These are phyloP conservation scores for Chironomus striatipennis DNA, from an alignment of 1,140 invertebrate species.

Conservation along the genomic window DNA sequence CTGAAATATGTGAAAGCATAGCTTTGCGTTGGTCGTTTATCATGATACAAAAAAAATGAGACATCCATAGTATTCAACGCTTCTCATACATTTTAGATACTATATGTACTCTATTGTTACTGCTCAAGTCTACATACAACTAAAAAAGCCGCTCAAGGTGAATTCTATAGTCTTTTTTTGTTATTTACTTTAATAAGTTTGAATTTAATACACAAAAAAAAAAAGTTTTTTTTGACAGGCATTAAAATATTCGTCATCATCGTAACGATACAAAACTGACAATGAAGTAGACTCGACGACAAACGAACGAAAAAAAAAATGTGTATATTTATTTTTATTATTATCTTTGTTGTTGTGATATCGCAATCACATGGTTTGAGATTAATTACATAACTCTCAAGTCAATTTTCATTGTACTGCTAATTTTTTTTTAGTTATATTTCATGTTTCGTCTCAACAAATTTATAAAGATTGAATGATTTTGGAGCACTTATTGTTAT, in stretches of 20 bases:
- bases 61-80: not conserved
- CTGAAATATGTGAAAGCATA: not conserved
- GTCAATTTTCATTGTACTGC: not conserved
- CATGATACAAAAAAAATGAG: not conserved
- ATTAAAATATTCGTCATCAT: not conserved
- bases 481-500: no score
- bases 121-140: not conserved
- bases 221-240: not conserved
- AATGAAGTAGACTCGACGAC: not conserved
- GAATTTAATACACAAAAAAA: not conserved
- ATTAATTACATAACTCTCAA: slow-evolving; percentile 1
- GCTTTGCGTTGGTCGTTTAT: not conserved
- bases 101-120: not conserved
- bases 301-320: not conserved
- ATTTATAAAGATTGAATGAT: no score
- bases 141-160: not conserved
- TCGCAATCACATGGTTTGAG: slow-evolving; percentile 1
- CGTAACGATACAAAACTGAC: not conserved
- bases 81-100: not conserved
- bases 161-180: not conserved
- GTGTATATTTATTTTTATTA: not conserved
- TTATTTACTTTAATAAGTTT: slow-evolving; percentile 2
- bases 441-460: no score
- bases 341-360: slow-evolving; percentile 14
- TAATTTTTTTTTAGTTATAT: not conserved